Evolutionary conservation across 2,113 vertebrate genomes (phyloP), one percentile per base, ranked within the genome.

Genomic region (Mungos mungo): DNA sequence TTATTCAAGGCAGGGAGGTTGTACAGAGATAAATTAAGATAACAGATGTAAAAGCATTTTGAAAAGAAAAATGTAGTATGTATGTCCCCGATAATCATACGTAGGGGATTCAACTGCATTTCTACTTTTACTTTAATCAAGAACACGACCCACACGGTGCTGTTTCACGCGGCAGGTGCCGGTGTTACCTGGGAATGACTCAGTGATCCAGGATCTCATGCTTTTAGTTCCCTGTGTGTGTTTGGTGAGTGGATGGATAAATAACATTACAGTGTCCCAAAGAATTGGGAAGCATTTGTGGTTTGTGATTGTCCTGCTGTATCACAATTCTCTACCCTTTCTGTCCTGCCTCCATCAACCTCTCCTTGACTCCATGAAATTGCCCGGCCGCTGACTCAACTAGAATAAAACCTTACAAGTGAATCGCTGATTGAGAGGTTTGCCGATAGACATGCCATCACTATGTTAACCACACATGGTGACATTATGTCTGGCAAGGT

Each of bases 401-500:
- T 41, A 27, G 84, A 68, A 68, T 27, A 66, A 83, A 76, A 92
- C 82, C 71, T 83, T 38, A 1, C 57, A 5, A 52, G 25, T 93
- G 95, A 86, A 45, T 81, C 92, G 69, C 89, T 0, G n/a, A 21
- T 69, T 6, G 77, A 91, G 80, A 79, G 38, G 66, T 82, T 89
- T 82, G 92, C 31, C 63, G 76, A 92, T 45, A 77, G 97, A 88
- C 14, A 9, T 1, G 16, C 54, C 85, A 19, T 19, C 11, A 63
- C 57, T 50, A 0, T 2, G 3, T n/a, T 81, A 86, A 72, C 71
- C 76, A n/a, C 57, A 25, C 66, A 25, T 31, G 47, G 77, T 88
- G 85, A 91, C 98, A 54, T 68, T 88, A 35, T 63, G 41, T 89
- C 89, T 97, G 93, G 88, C 84, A 54, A 96, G 93, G 41, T 83